Evolutionary conservation across 2,113 vertebrate species (phyloP).

Genomic region (Hymenochirus boettgeri): DNA sequence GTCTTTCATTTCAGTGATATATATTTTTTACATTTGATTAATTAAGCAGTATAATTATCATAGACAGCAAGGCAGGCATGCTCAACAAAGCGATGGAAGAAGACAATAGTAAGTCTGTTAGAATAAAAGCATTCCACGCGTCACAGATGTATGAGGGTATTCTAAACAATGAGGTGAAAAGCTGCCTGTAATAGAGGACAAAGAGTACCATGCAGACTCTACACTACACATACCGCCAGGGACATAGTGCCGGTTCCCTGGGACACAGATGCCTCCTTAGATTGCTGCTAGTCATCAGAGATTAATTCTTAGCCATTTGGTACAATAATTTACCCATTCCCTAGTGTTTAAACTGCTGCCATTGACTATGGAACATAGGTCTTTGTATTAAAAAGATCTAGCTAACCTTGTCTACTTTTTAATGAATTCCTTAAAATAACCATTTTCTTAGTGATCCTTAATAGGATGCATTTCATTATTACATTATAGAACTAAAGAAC

Average conservation of each 20-base stretch:
- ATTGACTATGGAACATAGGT: slow-evolving; percentile 50
- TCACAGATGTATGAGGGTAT: slow-evolving; percentile 81
- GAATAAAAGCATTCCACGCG: slow-evolving; percentile 76
- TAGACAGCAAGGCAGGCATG: slow-evolving; percentile 68
- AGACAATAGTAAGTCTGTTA: slow-evolving; percentile 82
- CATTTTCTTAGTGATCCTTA: slow-evolving; percentile 45
- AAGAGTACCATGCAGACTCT: slow-evolving; percentile 70
- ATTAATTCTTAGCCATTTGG: slow-evolving; percentile 81
- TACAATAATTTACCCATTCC: slow-evolving; percentile 75
- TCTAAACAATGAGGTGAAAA: slow-evolving; percentile 76
- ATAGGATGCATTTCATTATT: slow-evolving; percentile 14
- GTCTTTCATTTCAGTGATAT: slow-evolving; percentile 66
- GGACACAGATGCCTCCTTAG: slow-evolving; percentile 78
- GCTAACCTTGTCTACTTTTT: slow-evolving; percentile 61
- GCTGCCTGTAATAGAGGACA: slow-evolving; percentile 71
- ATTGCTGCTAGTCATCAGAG: slow-evolving; percentile 73
- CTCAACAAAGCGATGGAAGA: slow-evolving; percentile 67
- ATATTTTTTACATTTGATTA: slow-evolving; percentile 74
- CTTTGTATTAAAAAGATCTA: slow-evolving; percentile 62
- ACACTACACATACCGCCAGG: slow-evolving; percentile 72
- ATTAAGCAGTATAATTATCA: slow-evolving; percentile 86
- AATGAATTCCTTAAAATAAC: slow-evolving; percentile 47
- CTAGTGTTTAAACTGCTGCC: slow-evolving; percentile 67
- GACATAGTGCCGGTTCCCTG: slow-evolving; percentile 69
- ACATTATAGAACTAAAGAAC: too few species aligned